Conservation (phyloP, 2,888 invertebrate species). For the Lasioglossum calceatum region DNA sequence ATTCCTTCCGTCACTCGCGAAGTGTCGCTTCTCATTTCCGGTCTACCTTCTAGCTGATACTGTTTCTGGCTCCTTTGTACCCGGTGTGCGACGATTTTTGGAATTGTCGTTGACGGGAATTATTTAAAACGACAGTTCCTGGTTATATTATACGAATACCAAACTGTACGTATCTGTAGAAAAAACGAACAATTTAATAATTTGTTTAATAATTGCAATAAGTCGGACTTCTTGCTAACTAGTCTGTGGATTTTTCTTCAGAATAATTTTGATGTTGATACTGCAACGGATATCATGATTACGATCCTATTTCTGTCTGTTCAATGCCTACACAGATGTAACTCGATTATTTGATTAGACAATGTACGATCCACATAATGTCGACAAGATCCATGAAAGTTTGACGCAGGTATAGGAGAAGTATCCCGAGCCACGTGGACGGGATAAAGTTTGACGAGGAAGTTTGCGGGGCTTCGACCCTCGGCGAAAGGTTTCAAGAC, state of each 20-base stretch:
- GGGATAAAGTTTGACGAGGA: background rate
- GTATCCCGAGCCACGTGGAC: background rate
- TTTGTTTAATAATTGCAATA: background rate
- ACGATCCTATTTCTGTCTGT: background rate
- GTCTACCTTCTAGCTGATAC: background rate
- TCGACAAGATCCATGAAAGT: background rate
- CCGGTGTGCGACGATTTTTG: background rate
- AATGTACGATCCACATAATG: background rate
- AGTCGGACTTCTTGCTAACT: background rate
- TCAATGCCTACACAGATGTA: background rate
- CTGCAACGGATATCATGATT: background rate
- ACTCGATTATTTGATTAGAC: background rate
- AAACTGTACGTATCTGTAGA: background rate
- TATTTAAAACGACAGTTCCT: background rate
- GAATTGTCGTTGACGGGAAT: background rate
- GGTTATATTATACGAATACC: background rate
- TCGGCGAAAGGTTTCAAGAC: constrained; percentile 5
- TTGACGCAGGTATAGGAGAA: background rate
- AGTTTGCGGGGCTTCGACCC: constrained; percentile 5
- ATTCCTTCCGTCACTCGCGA: constrained; percentile 1
- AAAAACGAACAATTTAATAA: background rate
- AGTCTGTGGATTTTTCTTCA: too few relatives aligned
- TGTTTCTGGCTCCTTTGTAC: background rate
- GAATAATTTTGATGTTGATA: too few relatives aligned
- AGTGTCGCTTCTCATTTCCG: constrained; percentile 12